phyloP scores from a whole-genome alignment of 2,797 vertebrate genomes.

The Amphiprion clarkii region DNA sequence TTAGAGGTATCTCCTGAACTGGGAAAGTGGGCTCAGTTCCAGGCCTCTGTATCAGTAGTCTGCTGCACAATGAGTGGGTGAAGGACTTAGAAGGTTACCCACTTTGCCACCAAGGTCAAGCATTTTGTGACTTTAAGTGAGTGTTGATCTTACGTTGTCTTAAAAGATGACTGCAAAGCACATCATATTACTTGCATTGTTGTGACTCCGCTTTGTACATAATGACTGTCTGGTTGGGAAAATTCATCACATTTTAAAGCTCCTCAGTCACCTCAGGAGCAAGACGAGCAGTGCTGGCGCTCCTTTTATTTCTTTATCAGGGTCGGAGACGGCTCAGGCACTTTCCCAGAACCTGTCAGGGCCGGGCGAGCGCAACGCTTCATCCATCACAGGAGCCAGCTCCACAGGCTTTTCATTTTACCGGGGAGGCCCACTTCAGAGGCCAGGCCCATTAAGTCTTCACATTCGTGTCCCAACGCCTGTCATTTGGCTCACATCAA shows the following conservation, averaged over 20 bases:
- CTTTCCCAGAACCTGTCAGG: constrained; percentile 86
- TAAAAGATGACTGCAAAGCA: constrained; percentile 5
- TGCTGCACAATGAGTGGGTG: constrained; percentile 31
- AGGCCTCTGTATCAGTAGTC: constrained; percentile 39
- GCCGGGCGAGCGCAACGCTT: constrained; percentile 73
- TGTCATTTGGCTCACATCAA: constrained; percentile 80
- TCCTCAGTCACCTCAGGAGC: constrained; percentile 64
- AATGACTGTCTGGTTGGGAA: constrained; percentile 51
- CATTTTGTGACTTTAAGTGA: constrained; percentile 12
- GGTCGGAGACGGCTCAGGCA: constrained; percentile 69
- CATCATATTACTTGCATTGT: constrained; percentile 25
- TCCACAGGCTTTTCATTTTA: constrained; percentile 82
- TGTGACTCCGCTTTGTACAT: constrained; percentile 45
- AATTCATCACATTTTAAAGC: constrained; percentile 54
- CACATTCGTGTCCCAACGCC: constrained; percentile 81
- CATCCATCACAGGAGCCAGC: constrained; percentile 83
- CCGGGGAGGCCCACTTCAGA: constrained; percentile 78
- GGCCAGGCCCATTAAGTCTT: constrained; percentile 82
- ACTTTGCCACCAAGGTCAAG: constrained; percentile 5
- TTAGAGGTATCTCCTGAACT: constrained; percentile 63
- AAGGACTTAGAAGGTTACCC: constrained; percentile 12
- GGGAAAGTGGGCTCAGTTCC: constrained; percentile 38
- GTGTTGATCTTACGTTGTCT: constrained; percentile 34
- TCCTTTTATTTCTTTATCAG: constrained; percentile 82
- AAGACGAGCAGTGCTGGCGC: constrained; percentile 57